Conservation (phyloP, 2,113 vertebrate genomes). For the Chaetodon trifascialis region DNA sequence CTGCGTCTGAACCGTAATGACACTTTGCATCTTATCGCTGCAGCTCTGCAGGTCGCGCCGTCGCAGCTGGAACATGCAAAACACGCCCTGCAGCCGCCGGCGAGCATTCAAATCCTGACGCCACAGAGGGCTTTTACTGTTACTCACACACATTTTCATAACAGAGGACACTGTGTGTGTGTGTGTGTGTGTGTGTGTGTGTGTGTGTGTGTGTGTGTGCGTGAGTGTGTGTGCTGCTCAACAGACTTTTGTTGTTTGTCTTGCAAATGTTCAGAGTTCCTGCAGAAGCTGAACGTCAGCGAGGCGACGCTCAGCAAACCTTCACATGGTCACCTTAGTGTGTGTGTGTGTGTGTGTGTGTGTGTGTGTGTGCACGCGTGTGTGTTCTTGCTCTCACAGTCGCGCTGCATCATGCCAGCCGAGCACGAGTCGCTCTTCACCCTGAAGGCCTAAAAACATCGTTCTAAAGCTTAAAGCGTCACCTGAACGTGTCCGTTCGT, state of each 20-base stretch:
- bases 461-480: too few relatives aligned
- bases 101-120: background rate
- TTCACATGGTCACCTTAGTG: too few relatives aligned
- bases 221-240: background rate
- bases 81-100: constrained; percentile 3
- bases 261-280: background rate
- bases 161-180: background rate
- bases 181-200: background rate
- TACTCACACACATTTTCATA: background rate
- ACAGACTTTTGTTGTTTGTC: background rate
- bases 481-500: too few relatives aligned
- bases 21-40: constrained; percentile 17
- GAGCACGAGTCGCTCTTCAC: too few relatives aligned
- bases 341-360: too few relatives aligned
- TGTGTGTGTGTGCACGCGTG: too few relatives aligned
- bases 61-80: constrained; percentile 13
- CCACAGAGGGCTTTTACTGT: constrained; percentile 4
- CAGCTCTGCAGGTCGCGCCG: background rate
- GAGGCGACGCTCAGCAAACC: too few relatives aligned
- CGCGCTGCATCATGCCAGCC: too few relatives aligned
- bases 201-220: too few relatives aligned
- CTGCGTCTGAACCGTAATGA: background rate
- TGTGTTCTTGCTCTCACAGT: too few relatives aligned
- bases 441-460: too few relatives aligned
- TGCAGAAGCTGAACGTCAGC: background rate